A percentile compares a stretch with the other conserved stretches of the same genome.
Evolutionary conservation across 2,113 vertebrate species (phyloP).

Genomic region (Pseudolaguvia tuberculata): DNA sequence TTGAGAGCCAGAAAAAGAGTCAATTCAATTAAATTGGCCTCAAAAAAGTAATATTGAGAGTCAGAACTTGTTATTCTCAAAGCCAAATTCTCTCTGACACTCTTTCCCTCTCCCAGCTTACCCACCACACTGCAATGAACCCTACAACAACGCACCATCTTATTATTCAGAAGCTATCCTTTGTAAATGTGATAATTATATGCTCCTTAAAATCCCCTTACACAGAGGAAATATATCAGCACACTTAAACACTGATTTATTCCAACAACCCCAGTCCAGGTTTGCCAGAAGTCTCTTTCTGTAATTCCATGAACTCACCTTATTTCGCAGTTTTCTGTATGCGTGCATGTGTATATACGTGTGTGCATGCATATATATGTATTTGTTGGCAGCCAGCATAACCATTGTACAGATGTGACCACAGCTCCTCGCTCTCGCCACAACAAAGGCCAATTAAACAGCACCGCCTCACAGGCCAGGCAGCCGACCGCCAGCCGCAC

Average conservation of each 20-base stretch:
- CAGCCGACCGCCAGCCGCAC: slow-evolving; percentile 73
- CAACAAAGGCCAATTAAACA: slow-evolving; percentile 78
- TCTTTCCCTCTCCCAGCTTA: slow-evolving; percentile 29
- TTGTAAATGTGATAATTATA: slow-evolving; percentile 78
- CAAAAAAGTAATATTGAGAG: slow-evolving; percentile 10
- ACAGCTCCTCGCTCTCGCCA: slow-evolving; percentile 59
- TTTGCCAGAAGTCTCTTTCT: slow-evolving; percentile 4
- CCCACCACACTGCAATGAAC: slow-evolving; percentile 35
- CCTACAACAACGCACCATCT: slow-evolving; percentile 55
- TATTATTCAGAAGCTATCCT: slow-evolving; percentile 69
- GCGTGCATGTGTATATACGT: slow-evolving; percentile 42
- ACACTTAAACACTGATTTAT: slow-evolving; percentile 40
- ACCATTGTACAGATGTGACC: slow-evolving; percentile 67
- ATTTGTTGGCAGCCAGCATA: slow-evolving; percentile 55
- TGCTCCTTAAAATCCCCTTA: slow-evolving; percentile 58
- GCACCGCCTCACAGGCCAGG: slow-evolving; percentile 71
- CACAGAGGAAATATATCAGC: slow-evolving; percentile 50
- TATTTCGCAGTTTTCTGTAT: slow-evolving; percentile 29
- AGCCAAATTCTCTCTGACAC: slow-evolving; percentile 13
- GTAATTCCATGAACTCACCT: slow-evolving; percentile 18
- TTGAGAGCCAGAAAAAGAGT: slow-evolving; percentile 31
- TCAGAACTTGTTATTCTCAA: slow-evolving; percentile 4
- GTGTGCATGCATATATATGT: slow-evolving; percentile 14
- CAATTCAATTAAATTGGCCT: slow-evolving; percentile 21
- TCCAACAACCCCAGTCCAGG: background rate